These are phyloP conservation scores for Caenorhabditis briggsae DNA, from an alignment of 1,140 invertebrate species.

Conservation along the genomic window DNA sequence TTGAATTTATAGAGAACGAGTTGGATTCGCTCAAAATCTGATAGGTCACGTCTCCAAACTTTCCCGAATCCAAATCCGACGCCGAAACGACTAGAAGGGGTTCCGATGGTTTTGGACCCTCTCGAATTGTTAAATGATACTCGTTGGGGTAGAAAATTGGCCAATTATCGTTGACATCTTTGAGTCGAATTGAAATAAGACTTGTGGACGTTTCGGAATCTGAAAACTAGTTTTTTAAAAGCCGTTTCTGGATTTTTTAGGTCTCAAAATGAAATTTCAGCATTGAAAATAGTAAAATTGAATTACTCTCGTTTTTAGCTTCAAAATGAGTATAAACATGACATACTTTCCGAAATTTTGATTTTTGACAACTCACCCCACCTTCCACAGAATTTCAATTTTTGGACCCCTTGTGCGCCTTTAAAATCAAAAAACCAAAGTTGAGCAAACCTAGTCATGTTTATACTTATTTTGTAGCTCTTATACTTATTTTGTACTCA, in stretches of 20 bases:
- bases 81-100: conserved; percentile 84
- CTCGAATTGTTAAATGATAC: conserved; percentile 84
- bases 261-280: not conserved
- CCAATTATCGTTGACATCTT: conserved; percentile 89
- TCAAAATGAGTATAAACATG: no score
- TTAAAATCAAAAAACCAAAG: no score
- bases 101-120: conserved; percentile 84
- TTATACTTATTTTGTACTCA: no score
- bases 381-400: no score
- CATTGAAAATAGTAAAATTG: not conserved
- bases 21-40: conserved; percentile 57
- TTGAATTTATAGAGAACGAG: conserved; percentile 77
- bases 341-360: no score
- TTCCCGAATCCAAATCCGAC: conserved; percentile 84
- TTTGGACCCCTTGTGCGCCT: no score
- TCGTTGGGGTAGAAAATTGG: conserved; percentile 83
- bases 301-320: no score
- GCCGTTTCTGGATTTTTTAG: no score
- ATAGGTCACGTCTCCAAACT: conserved; percentile 82
- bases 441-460: no score
- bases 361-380: no score
- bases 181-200: conserved; percentile 84
- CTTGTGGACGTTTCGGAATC: conserved; percentile 85
- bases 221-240: no score
- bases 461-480: no score